Evolutionary conservation across 2,113 vertebrate genomes (phyloP).

Genomic region (Aptenodytes patagonicus): DNA sequence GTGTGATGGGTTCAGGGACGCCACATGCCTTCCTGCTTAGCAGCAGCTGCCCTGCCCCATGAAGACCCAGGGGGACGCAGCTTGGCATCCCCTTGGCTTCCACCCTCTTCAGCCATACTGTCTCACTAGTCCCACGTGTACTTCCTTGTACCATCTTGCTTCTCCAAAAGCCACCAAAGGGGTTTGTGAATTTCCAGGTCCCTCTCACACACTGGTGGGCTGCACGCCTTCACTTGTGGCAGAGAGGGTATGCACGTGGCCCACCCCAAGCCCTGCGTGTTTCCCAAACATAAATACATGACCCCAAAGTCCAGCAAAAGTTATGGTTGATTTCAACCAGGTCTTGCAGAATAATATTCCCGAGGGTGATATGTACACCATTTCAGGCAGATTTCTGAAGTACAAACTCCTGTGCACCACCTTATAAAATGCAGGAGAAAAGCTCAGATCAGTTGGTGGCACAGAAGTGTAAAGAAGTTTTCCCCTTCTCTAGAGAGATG

Average conservation of each 20-base stretch:
- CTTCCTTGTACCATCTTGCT: neutral
- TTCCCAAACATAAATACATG: neutral
- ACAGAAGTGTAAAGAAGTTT: neutral
- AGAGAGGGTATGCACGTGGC: neutral
- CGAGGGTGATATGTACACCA: neutral
- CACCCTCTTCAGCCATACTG: neutral
- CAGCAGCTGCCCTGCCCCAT: neutral
- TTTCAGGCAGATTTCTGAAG: neutral
- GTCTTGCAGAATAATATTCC: neutral
- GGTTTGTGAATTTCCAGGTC: neutral
- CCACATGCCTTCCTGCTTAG: neutral
- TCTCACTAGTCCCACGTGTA: neutral
- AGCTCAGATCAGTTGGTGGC: neutral
- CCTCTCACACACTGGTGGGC: neutral
- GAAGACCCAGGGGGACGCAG: neutral
- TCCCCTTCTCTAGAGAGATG: neutral
- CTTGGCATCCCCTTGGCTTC: neutral
- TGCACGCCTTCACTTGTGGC: neutral
- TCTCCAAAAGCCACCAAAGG: neutral
- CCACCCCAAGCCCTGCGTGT: fast-evolving
- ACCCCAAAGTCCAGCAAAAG: neutral
- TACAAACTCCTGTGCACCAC: neutral
- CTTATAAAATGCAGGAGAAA: neutral
- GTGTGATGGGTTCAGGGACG: neutral
- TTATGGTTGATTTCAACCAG: neutral